Evolutionary conservation across 2,113 vertebrate species (phyloP), one percentile per base, ranked within the genome.

Genomic region (Andinoacara biseriatus): DNA sequence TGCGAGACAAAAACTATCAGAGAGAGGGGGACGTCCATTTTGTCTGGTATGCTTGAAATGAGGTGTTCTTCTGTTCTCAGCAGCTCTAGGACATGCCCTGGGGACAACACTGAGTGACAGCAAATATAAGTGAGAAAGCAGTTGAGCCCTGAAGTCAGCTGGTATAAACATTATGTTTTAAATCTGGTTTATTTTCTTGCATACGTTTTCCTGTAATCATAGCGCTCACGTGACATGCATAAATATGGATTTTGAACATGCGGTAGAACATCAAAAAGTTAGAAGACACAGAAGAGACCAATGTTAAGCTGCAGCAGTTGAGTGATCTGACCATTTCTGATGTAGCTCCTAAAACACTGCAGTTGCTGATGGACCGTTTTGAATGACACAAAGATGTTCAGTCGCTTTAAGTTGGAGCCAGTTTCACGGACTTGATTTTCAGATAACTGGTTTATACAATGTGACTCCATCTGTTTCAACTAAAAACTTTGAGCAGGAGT

Each of bases 61-160:
- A 54, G 46, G 46, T 52, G 67, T 10, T 54, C 67, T 54, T 72
- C 43, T 52, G 43, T 72, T 52, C 15, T 17, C 43, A 72, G 67
- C 26, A 72, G 52, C 49, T 72, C 67, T 31, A 54, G 67, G 46
- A 72, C 46, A 52, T 31, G 67, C 67, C 46, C 43, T 2, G 17
- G 52, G 67, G 67, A 52, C 26, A 52, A 5, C 43, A 52, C 43
- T 52, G 65, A 72, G 65, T 72, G 65, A 31, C 65, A 72, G 65
- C 43, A 72, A 72, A 31, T 52, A 69, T 69, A 69, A 69, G 67
- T 72, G 67, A 52, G 67, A 72, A 46, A 72, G 67, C 29, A 72
- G 67, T 20, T 52, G 52, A 31, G 46, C 65, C 43, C 65, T 72
- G 6, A 72, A 72, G 67, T 26, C 67, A 52, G 10, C 67, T 1